Percentiles rank a stretch among this genome's conserved stretches.
Evolutionary conservation across 2,797 vertebrate genomes (phyloP).

Genomic region (Meda fulgida): DNA sequence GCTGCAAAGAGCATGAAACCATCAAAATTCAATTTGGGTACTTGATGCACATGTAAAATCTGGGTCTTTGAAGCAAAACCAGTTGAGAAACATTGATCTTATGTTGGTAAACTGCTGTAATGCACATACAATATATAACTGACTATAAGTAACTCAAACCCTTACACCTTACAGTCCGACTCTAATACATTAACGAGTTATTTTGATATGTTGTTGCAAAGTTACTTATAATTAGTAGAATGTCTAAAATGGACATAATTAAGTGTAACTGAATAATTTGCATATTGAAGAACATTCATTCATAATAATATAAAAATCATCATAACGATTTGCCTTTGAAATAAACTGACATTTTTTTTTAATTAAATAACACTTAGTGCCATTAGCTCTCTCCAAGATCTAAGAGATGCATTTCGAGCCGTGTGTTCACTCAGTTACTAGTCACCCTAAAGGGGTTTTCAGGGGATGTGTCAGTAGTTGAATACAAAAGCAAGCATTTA

Average conservation of each 20-base stretch:
- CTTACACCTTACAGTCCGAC: neutral
- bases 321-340: neutral
- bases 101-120: neutral
- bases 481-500: conserved; percentile 13
- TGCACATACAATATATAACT: neutral
- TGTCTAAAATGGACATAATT: neutral
- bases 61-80: neutral
- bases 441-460: conserved; percentile 48
- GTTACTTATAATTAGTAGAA: neutral
- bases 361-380: conserved; percentile 4
- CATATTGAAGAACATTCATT: neutral
- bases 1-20: neutral
- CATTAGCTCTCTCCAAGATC: neutral
- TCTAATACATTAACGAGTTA: neutral
- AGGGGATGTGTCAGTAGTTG: conserved; percentile 19
- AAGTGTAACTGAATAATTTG: neutral
- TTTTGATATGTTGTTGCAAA: neutral
- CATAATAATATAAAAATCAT: neutral
- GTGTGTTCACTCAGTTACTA: conserved; percentile 32
- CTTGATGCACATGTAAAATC: neutral
- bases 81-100: neutral
- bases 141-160: neutral
- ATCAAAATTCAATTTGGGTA: neutral
- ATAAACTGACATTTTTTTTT: neutral
- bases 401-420: neutral